Conservation (phyloP, 2,113 vertebrate species). For the Sigmodon hispidus region DNA sequence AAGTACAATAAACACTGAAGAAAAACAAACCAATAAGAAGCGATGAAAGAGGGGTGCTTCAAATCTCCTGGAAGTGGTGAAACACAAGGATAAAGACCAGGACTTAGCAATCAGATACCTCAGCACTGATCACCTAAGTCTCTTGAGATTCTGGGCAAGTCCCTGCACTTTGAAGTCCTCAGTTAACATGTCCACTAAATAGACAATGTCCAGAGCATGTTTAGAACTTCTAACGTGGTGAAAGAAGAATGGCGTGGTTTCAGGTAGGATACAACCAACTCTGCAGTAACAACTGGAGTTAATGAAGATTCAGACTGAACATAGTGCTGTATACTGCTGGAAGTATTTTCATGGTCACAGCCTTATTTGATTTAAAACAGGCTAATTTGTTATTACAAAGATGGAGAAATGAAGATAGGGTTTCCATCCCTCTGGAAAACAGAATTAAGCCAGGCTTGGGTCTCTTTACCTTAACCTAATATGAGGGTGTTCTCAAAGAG, state of each 20-base stretch:
- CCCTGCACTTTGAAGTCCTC: not conserved
- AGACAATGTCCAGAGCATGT: not conserved
- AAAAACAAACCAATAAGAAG: not conserved
- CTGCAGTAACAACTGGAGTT: not conserved
- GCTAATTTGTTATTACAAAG: constrained; percentile 33
- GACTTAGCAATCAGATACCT: not conserved
- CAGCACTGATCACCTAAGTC: not conserved
- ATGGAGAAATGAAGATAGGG: not conserved
- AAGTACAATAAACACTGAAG: not conserved
- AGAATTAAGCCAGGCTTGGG: not conserved
- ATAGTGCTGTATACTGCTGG: not conserved
- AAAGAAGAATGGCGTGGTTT: not conserved
- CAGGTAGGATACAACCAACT: not conserved
- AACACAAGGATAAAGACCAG: not conserved
- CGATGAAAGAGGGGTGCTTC: not conserved
- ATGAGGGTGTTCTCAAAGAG: not conserved
- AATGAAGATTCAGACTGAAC: not conserved
- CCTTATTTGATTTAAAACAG: constrained; percentile 23
- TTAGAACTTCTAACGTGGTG: not conserved
- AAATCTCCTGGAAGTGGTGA: not conserved
- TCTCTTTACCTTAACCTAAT: not conserved
- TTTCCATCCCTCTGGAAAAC: not conserved
- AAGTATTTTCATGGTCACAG: not conserved
- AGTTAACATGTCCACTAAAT: not conserved
- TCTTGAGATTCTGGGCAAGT: not conserved